Evolutionary conservation across 2,113 vertebrate species (phyloP), one percentile per base, ranked within the genome.

Genomic region (Cyrtonyx montezumae): DNA sequence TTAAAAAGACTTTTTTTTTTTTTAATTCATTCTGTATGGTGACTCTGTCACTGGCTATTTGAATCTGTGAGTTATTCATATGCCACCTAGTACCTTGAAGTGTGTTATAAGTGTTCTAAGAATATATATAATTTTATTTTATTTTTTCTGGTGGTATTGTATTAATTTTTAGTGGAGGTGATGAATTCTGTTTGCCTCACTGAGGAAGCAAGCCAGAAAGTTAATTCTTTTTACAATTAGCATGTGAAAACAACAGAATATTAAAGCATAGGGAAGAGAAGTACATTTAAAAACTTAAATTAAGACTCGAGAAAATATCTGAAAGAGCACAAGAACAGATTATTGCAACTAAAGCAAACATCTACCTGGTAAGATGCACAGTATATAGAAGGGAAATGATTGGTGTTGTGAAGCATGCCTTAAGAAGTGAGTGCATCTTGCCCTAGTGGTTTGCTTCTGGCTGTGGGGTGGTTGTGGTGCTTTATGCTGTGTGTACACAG

Each of bases 361-460:
- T 8, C 3, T 32, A 25, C 45, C 4, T 2, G 7, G 0, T 49
- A 53, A 91, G 22, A 63, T 22, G 1, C 8, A 8, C 65, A 65
- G 1, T 6, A 19, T 21, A 2, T 30, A 34, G 12, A 14, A 22
- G 16, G 8, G 4, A 56, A 22, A 66, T 26, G 12, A 12, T 34
- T 13, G 12, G 55, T 51, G 34, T 28, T 19, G 46, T 9, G 46
- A 51, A 51, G 11, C 25, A 26, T 55, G 51, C 37, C 70, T 55
- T 56, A 34, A 26, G 21, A 77, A 37, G 6, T 13, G n/a, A 56
- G 22, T 13, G 8, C 3, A 7, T 76, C 9, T 71, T 68, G 30
- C 3, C 3, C 0, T 0, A 37, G 13, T 16, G 2, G 0, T 25
- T 62, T 7, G 11, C 5, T 45, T 18, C 2, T 26, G 0, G 0